Evolutionary conservation across 2,888 invertebrate genomes (phyloP).

Genomic region (Antheraea yamamai): DNA sequence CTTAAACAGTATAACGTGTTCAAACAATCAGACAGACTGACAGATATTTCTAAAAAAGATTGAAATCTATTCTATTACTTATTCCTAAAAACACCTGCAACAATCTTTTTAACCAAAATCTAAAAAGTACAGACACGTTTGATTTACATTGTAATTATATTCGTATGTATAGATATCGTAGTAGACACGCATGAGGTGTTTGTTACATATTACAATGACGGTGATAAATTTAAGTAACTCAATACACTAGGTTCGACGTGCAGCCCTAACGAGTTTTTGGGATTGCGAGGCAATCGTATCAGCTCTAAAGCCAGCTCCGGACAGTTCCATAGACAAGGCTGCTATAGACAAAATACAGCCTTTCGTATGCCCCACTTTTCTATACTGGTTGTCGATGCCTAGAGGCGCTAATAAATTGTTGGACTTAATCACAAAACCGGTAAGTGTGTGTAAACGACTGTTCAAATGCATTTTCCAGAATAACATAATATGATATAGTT

Average conservation of each 20-base stretch:
- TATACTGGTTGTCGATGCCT: slow-evolving; percentile 75
- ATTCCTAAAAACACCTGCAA: too few relatives aligned
- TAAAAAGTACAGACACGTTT: too few relatives aligned
- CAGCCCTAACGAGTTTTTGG: slow-evolving; percentile 66
- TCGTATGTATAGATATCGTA: too few relatives aligned
- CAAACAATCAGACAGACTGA: too few relatives aligned
- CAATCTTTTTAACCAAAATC: too few relatives aligned
- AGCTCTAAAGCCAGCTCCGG: slow-evolving; percentile 57
- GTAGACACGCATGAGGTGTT: background rate
- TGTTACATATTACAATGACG: background rate
- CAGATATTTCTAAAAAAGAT: too few relatives aligned
- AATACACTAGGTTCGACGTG: slow-evolving; percentile 60
- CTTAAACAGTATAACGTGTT: too few relatives aligned
- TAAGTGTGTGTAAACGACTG: slow-evolving; percentile 43
- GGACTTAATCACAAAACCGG: slow-evolving; percentile 72
- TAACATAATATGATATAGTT: too few relatives aligned
- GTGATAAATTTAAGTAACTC: background rate
- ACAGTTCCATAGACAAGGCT: slow-evolving; percentile 47
- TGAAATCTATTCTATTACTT: too few relatives aligned
- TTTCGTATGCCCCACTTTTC: slow-evolving; percentile 68
- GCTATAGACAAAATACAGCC: slow-evolving; percentile 55
- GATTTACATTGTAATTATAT: too few relatives aligned
- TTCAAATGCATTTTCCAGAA: too few relatives aligned
- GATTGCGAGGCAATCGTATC: slow-evolving; percentile 68
- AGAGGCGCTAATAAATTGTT: slow-evolving; percentile 70